phyloP scores from a whole-genome alignment of 2,888 invertebrate genomes.

The Stratiomys singularior region DNA sequence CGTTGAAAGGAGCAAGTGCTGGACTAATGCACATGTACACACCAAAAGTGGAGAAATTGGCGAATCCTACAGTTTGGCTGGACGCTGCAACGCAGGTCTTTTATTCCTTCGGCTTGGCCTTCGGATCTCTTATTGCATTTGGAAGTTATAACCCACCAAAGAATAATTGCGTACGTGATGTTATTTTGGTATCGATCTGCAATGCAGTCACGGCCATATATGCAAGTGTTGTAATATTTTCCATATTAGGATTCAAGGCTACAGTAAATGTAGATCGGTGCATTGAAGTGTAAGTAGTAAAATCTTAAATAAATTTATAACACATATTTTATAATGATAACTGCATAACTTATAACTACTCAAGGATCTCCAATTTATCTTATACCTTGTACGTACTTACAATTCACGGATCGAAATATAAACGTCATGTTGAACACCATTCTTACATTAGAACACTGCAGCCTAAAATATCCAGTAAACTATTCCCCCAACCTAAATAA shows the following conservation, averaged over 20 bases:
- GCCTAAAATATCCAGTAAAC: too few relatives aligned
- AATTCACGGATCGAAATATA: too few relatives aligned
- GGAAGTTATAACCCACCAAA: conserved; percentile 95
- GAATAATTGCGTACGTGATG: conserved; percentile 94
- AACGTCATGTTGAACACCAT: too few relatives aligned
- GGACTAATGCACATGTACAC: conserved; percentile 92
- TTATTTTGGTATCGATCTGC: conserved; percentile 88
- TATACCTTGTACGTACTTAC: too few relatives aligned
- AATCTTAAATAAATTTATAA: too few relatives aligned
- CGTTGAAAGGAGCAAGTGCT: conserved; percentile 85
- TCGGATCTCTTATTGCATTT: conserved; percentile 94
- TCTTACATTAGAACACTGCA: too few relatives aligned
- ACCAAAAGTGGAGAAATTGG: conserved; percentile 88
- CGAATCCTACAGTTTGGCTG: conserved; percentile 91
- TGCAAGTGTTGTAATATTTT: conserved; percentile 94
- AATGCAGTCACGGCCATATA: conserved; percentile 95
- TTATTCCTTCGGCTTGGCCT: conserved; percentile 94
- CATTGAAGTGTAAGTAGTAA: conserved; percentile 72
- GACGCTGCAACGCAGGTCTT: conserved; percentile 98
- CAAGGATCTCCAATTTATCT: too few relatives aligned
- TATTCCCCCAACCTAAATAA: too few relatives aligned
- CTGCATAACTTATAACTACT: too few relatives aligned
- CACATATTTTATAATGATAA: too few relatives aligned
- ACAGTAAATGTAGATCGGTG: conserved; percentile 88
- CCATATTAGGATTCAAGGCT: conserved; percentile 96